These are phyloP conservation scores for Heliopora coerulea DNA, from an alignment of 92 coral and sea anemone species.

Conservation along the genomic window DNA sequence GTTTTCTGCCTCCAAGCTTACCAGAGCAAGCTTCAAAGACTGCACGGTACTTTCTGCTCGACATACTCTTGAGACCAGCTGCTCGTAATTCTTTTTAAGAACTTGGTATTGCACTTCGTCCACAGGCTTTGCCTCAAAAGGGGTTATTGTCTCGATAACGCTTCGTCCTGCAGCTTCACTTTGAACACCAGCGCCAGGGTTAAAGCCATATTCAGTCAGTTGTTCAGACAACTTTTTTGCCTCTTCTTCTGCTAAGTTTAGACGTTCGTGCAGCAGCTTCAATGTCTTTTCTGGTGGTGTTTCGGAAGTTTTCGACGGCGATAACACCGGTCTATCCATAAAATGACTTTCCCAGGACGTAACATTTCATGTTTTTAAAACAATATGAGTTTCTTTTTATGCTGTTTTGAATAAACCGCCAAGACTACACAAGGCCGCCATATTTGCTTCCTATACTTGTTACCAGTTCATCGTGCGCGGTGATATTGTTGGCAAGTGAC, in stretches of 20 bases:
- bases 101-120: slow-evolving; percentile 66
- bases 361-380: neutral
- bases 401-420: slow-evolving; percentile 22
- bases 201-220: slow-evolving; percentile 85
- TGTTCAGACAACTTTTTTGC: slow-evolving; percentile 85
- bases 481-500: too few species aligned
- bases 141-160: slow-evolving; percentile 76
- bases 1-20: slow-evolving; percentile 87
- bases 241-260: slow-evolving; percentile 92
- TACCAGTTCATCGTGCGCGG: neutral
- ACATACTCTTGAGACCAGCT: slow-evolving; percentile 89
- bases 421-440: neutral
- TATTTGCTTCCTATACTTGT: neutral
- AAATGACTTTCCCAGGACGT: neutral
- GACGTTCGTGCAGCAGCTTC: slow-evolving; percentile 89
- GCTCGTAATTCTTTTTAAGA: slow-evolving; percentile 82
- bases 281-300: slow-evolving; percentile 94
- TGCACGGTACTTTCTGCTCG: slow-evolving; percentile 96
- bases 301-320: slow-evolving; percentile 60
- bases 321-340: slow-evolving; percentile 71
- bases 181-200: slow-evolving; percentile 47
- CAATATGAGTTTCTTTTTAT: neutral
- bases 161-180: slow-evolving; percentile 46
- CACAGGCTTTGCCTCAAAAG: slow-evolving; percentile 64
- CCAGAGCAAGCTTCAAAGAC: slow-evolving; percentile 86